These are phyloP conservation scores for Heliconius eleuchia DNA, from an alignment of 1,140 invertebrate species.

Conservation along the genomic window DNA sequence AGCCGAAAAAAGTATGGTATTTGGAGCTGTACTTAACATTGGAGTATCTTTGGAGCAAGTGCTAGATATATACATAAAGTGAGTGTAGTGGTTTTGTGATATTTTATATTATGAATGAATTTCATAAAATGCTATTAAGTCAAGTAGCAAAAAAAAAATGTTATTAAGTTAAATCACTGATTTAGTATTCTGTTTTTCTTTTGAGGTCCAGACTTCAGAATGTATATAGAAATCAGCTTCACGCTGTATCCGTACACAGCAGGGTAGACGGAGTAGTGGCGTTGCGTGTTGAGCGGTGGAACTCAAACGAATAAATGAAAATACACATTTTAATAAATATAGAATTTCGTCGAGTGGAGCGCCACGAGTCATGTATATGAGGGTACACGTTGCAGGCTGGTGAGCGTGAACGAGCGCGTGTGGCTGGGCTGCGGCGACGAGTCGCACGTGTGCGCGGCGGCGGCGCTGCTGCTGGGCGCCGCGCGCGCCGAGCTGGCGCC, in stretches of 20 bases:
- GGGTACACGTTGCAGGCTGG: constrained; percentile 78
- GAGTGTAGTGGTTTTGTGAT: constrained; percentile 33
- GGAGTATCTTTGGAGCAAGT: constrained; percentile 87
- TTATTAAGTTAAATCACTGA: neutral
- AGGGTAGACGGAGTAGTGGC: no score
- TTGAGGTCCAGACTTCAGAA: no score
- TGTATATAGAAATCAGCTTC: no score
- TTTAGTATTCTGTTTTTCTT: no score
- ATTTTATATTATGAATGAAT: neutral
- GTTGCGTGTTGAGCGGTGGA: no score
- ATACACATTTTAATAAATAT: no score
- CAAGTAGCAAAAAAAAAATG: no score
- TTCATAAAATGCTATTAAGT: neutral
- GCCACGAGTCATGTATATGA: no score
- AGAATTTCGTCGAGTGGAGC: no score
- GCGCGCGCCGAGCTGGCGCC: constrained; percentile 81
- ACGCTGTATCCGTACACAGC: no score
- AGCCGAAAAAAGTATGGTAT: constrained; percentile 86
- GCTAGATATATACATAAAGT: constrained; percentile 88
- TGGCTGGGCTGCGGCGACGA: constrained; percentile 90
- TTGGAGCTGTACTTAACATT: constrained; percentile 85
- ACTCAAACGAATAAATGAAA: no score
- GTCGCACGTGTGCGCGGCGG: constrained; percentile 87
- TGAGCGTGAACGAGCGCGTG: constrained; percentile 87
- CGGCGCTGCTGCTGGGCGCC: constrained; percentile 84